Conservation (phyloP, 2,888 invertebrate species). For the Apotomis turbidana region DNA sequence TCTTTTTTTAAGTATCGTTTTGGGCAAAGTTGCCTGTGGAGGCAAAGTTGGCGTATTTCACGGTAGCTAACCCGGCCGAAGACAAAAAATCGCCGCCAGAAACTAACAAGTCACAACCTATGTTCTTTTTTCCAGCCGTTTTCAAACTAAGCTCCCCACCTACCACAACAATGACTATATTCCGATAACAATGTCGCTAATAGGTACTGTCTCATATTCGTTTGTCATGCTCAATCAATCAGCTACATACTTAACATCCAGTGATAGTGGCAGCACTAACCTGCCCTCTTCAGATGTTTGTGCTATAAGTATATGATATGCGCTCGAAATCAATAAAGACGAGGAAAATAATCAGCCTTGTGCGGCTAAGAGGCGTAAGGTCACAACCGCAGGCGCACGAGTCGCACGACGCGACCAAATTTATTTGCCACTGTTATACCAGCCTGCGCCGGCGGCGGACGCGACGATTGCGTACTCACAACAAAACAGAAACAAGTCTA, state of each 20-base stretch:
- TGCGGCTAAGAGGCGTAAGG: slow-evolving; percentile 49
- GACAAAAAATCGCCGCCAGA: no score
- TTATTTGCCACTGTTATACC: slow-evolving; percentile 51
- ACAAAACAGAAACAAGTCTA: slow-evolving; percentile 20
- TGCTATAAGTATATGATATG: slow-evolving; percentile 45
- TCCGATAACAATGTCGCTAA: not conserved
- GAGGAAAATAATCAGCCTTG: slow-evolving; percentile 64
- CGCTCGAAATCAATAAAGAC: slow-evolving; percentile 51
- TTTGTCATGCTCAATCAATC: not conserved
- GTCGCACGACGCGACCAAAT: slow-evolving; percentile 8
- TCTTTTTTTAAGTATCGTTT: no score
- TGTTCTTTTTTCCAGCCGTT: no score
- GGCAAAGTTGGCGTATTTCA: no score
- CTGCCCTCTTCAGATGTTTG: not conserved
- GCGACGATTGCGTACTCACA: slow-evolving; percentile 36
- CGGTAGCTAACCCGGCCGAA: no score
- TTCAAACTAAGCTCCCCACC: no score
- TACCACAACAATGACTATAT: not conserved
- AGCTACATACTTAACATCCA: not conserved
- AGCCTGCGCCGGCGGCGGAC: slow-evolving; percentile 44
- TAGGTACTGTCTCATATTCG: not conserved
- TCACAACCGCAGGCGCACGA: slow-evolving; percentile 60
- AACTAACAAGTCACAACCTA: no score
- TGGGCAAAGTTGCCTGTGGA: no score
- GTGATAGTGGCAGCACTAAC: not conserved